A percentile compares a stretch with the other conserved stretches of the same genome.
These are phyloP conservation scores for Mamestra brassicae DNA, from an alignment of 2,888 invertebrate genomes.

Conservation along the genomic window DNA sequence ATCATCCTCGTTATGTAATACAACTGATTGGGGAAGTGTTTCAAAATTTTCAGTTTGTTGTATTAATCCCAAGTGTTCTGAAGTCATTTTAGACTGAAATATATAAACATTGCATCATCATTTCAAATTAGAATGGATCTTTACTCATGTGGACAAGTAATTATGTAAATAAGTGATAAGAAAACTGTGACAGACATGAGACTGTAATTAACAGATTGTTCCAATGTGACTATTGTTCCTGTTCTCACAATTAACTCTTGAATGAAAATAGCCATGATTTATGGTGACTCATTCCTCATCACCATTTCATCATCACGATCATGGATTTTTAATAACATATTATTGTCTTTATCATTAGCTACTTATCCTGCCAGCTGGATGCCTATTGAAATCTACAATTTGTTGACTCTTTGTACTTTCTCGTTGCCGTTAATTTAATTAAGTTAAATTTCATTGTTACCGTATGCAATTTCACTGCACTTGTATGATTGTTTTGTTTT, in stretches of 20 bases:
- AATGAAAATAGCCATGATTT: neutral
- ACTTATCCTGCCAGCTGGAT: neutral
- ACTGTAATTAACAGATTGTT: neutral
- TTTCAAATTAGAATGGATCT: slow-evolving; percentile 1
- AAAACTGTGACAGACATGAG: neutral
- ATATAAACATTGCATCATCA: slow-evolving; percentile 32
- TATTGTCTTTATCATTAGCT: neutral
- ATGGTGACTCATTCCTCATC: slow-evolving; percentile 4
- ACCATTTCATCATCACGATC: neutral
- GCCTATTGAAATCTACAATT: neutral
- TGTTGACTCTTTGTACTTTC: neutral
- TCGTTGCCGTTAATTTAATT: neutral
- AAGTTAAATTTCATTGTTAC: neutral
- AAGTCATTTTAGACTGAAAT: slow-evolving; percentile 54
- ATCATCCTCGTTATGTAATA: slow-evolving; percentile 36
- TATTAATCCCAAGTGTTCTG: slow-evolving; percentile 40
- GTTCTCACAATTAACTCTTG: neutral
- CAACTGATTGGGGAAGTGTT: slow-evolving; percentile 38
- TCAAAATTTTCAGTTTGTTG: slow-evolving; percentile 57
- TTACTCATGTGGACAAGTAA: neutral
- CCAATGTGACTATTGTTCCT: neutral
- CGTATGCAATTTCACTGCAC: neutral
- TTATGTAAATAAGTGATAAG: slow-evolving; percentile 2
- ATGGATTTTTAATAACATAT: neutral
- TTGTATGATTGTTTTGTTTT: neutral